A percentile compares a stretch with the other conserved stretches of the same genome.
phyloP scores from a whole-genome alignment of 2,113 vertebrate species.

The Urocolius indicus region DNA sequence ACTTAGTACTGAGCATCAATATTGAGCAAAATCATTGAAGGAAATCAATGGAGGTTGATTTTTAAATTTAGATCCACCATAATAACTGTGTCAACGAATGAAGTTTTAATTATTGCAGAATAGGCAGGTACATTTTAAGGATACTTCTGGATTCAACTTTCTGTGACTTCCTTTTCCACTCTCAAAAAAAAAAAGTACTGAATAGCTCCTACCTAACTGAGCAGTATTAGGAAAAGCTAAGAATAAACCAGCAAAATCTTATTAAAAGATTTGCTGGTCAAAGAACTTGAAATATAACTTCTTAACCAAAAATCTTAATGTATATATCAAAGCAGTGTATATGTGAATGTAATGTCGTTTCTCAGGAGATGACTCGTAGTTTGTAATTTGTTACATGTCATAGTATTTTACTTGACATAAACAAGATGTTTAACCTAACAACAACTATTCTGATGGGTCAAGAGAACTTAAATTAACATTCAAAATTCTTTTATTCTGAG shows the following conservation, averaged over 20 bases:
- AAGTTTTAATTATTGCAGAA: neutral
- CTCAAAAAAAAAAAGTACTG: neutral
- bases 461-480: neutral
- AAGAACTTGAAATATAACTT: neutral
- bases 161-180: neutral
- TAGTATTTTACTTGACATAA: neutral
- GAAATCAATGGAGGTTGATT: fast-evolving
- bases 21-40: neutral
- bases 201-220: neutral
- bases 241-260: neutral
- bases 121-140: neutral
- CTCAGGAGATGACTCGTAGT: neutral
- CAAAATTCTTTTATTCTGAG: neutral
- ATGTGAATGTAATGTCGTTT: neutral
- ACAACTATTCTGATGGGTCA: neutral
- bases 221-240: neutral
- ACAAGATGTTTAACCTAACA: neutral
- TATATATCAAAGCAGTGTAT: neutral
- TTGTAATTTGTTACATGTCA: neutral
- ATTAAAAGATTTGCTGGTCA: neutral
- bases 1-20: neutral
- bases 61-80: neutral
- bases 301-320: neutral
- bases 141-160: neutral
- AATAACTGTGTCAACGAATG: neutral